These are phyloP conservation scores for Agrilus mali DNA, from an alignment of 2,888 invertebrate species.

Conservation along the genomic window DNA sequence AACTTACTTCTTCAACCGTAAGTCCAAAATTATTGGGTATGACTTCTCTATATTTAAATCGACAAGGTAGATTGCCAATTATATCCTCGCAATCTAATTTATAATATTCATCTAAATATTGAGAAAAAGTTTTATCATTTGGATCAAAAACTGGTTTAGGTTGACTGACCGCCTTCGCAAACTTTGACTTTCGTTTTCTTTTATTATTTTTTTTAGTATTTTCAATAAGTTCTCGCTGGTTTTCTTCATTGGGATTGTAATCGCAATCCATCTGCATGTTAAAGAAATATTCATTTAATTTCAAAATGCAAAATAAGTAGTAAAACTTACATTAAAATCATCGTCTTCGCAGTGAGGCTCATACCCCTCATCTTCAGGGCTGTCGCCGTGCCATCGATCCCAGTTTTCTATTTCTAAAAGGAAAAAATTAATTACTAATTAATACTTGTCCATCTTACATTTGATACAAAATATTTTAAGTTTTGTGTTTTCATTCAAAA, in stretches of 20 bases:
- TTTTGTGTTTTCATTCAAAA: too few relatives aligned
- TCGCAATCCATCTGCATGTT: conserved; percentile 73
- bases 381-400: conserved; percentile 43
- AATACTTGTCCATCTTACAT: too few relatives aligned
- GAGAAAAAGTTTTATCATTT: conserved; percentile 59
- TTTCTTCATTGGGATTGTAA: conserved; percentile 48
- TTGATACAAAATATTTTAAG: too few relatives aligned
- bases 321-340: conserved; percentile 54
- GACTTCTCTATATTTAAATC: conserved; percentile 86
- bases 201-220: conserved; percentile 44
- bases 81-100: conserved; percentile 92
- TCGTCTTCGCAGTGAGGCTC: conserved; percentile 65
- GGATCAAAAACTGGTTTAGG: conserved; percentile 83
- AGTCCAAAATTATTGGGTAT: conserved; percentile 86
- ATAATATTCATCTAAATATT: conserved; percentile 93
- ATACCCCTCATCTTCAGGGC: conserved; percentile 16
- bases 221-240: conserved; percentile 45
- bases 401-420: conserved; percentile 41
- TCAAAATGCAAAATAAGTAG: background rate
- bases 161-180: conserved; percentile 56
- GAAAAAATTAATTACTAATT: too few relatives aligned
- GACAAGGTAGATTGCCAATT: conserved; percentile 79
- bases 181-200: conserved; percentile 54
- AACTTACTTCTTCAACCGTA: conserved; percentile 70
- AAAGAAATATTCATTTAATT: background rate